Base-by-base conservation (phyloP, 1,140 invertebrate species). In the Lordiphosa collinella region DNA sequence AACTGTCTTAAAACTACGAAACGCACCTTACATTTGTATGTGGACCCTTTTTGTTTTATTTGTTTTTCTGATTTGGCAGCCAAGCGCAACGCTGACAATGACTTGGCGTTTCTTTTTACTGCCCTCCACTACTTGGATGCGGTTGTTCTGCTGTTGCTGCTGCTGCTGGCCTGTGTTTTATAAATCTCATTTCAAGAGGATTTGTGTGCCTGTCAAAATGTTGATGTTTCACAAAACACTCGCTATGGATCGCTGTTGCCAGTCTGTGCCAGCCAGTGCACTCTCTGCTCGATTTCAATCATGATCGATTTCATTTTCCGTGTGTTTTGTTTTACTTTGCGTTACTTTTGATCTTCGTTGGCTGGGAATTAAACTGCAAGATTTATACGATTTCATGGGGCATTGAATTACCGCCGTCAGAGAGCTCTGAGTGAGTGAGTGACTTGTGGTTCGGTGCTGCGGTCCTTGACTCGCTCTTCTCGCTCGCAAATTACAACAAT, bases 201-300 rank as follows among this genome's bases (percentile, higher is more conserved):
- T 84, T 84, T 84, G 78, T 84, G 72, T 73, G 78, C 63, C 78
- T 84, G 78, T 84, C 78, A 84, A 84, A 84, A 84, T 84, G 78
- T 84, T 84, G 78, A 84, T 84, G 78, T 84, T 84, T 78, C 78
- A 84, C 79, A 82, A 82, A 82, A 82, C 78, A 82, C 76, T 80
- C 58, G 66, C 68, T 49, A 52, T 46, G 54, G 13, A 13, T 34
- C 13, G 43, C n/a, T 29, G 16, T 10, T 8, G 38, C n/a, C n/a
- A n/a, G n/a, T n/a, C 18, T 32, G 22, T 37, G 31, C 32, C 25
- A 54, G 16, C 49, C 48, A 54, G 29, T 50, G 41, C 36, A 52
- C 57, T 43, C 59, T 75, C 66, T 71, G 70, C 62, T 85, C 68
- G 68, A 73, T 69, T 84, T 84, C 79, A 84, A 84, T 84, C 78